phyloP scores from a whole-genome alignment of 2,113 vertebrate species.

The Tetrax tetrax region DNA sequence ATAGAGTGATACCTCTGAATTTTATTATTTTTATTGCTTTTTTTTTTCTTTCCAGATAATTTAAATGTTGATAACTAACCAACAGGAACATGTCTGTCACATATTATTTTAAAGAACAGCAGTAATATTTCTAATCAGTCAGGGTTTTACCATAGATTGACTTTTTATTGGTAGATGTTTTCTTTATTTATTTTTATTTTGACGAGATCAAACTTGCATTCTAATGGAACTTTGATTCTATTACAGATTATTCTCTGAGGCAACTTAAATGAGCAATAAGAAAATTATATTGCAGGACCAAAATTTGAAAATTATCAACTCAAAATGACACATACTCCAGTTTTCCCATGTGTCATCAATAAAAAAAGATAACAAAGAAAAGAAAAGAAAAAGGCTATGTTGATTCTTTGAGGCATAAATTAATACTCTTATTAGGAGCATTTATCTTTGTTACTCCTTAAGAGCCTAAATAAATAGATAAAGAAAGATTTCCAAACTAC shows the following conservation, averaged over 20 bases:
- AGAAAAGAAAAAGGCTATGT: not conserved
- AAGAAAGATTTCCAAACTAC: not conserved
- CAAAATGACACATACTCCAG: not conserved
- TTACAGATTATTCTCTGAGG: not conserved
- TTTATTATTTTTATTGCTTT: not conserved
- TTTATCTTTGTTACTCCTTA: not conserved
- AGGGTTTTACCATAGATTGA: not conserved
- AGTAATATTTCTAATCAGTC: not conserved
- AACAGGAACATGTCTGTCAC: not conserved
- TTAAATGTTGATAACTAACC: not conserved
- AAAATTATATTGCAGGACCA: not conserved
- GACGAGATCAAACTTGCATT: not conserved
- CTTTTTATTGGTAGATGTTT: not conserved
- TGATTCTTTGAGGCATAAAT: not conserved
- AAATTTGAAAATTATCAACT: not conserved
- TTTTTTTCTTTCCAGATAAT: not conserved
- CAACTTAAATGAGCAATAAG: not conserved
- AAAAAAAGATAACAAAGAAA: not conserved
- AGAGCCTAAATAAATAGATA: not conserved
- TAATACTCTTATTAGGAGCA: not conserved
- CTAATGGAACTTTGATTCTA: not conserved
- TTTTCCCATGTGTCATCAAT: not conserved
- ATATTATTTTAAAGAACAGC: not conserved
- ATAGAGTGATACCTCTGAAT: not conserved
- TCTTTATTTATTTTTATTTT: not conserved